Evolutionary conservation across 2,888 invertebrate genomes (phyloP), one percentile per base, ranked within the genome.

Genomic region (Atherix ibis): DNA sequence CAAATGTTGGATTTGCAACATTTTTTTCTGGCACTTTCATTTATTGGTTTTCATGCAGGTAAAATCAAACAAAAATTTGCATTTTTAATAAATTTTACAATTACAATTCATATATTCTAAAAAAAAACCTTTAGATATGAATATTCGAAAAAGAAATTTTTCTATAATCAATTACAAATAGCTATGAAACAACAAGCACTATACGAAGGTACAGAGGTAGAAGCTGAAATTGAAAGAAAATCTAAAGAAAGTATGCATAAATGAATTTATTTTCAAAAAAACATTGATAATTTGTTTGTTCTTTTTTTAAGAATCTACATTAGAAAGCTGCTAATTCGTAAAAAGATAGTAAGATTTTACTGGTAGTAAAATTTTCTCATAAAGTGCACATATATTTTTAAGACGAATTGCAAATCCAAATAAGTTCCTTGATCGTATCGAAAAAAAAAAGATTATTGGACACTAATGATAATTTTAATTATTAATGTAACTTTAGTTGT

Each of bases 41-140:
- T 0, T 81, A 77, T 52, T 83, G 81, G 81, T 66, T 69, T 36
- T 65, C 65, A 37, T 78, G 78, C 56, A 51, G 62, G 62, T 62
- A 28, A 32, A n/a, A 27, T 5, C 10, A 2, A 25, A 26, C 14
- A n/a, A n/a, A 27, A 5, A 12, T 27, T 5, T 27, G 10, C 10
- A n/a, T 27, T 13, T 27, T 27, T 27, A 27, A 13, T n/a, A n/a
- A n/a, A n/a, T n/a, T n/a, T n/a, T n/a, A n/a, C n/a, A n/a, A n/a
- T 6, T 5, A 10, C 14, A 10, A 32, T 27, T 8, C 8, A 33
- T 12, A 13, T 9, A 18, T 12, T n/a, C 13, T 13, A 15, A 24
- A 32, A 12, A 18, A 12, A 25, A 2, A 12, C 15, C 15, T 3
- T 14, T 30, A 67, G 80, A 46, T 78, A 77, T 53, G 64, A 70